Evolutionary conservation across 2,797 vertebrate species (phyloP).

Genomic region (Paramormyrops hopkinsi): DNA sequence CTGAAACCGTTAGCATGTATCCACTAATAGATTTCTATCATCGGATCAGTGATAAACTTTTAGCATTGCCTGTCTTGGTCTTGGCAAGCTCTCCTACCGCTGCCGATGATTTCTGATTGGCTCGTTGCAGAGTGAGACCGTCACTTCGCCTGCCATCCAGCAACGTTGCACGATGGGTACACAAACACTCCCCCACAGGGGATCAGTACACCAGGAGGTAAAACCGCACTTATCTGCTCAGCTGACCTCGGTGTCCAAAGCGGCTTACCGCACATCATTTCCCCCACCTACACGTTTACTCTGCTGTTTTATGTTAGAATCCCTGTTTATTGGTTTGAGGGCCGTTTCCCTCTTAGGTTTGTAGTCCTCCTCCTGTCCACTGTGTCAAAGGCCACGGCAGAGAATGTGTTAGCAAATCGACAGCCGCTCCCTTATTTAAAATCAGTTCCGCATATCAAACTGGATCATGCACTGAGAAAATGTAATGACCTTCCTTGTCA

Average conservation of each 20-base stretch:
- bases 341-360: not conserved
- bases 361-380: not conserved
- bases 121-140: not conserved
- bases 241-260: not conserved
- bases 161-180: not conserved
- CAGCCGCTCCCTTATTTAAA: not conserved
- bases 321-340: not conserved
- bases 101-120: not conserved
- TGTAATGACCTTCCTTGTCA: not conserved
- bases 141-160: not conserved
- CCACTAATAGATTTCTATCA: slow-evolving; percentile 58
- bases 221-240: not conserved
- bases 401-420: not conserved
- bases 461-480: not conserved
- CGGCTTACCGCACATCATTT: not conserved
- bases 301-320: not conserved
- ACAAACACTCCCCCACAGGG: not conserved
- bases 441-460: not conserved
- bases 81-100: not conserved
- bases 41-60: slow-evolving; percentile 26
- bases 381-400: not conserved
- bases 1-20: slow-evolving; percentile 60
- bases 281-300: not conserved
- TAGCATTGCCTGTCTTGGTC: not conserved
- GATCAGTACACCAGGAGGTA: not conserved